A percentile compares a stretch with the other conserved stretches of the same genome.
phyloP scores from a whole-genome alignment of 2,888 invertebrate species.

The Ellobium chinense region DNA sequence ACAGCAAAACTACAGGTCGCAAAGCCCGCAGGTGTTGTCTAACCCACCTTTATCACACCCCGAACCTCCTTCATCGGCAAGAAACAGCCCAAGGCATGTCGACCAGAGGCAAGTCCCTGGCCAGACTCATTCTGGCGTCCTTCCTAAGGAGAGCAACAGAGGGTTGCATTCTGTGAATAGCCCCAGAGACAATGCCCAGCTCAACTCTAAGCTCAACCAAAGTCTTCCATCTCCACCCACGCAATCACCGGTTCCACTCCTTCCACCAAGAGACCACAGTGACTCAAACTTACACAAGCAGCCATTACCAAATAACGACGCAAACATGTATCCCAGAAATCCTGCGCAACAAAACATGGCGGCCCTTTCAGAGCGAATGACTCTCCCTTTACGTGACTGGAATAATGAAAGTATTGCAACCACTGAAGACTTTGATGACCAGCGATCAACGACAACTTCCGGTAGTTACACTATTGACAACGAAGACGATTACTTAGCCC shows the following conservation, averaged over 20 bases:
- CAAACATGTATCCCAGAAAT: not conserved
- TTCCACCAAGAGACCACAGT: constrained; percentile 17
- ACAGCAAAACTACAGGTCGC: constrained; percentile 4
- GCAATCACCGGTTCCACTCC: not conserved
- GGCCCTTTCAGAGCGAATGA: not conserved
- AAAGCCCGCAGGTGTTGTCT: not conserved
- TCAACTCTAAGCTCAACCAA: not conserved
- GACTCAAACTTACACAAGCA: constrained; percentile 5
- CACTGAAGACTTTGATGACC: constrained; percentile 68
- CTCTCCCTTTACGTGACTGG: constrained; percentile 43
- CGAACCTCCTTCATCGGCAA: not conserved
- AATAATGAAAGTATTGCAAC: constrained; percentile 63
- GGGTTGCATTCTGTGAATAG: not conserved
- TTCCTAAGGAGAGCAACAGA: not conserved
- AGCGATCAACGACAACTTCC: constrained; percentile 70
- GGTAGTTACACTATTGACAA: constrained; percentile 72
- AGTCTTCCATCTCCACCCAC: not conserved
- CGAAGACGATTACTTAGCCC: constrained; percentile 58
- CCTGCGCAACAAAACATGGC: not conserved
- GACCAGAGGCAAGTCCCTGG: not conserved
- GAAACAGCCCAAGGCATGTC: not conserved
- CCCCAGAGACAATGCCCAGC: constrained; percentile 2
- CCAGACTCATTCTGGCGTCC: not conserved
- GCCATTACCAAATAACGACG: not conserved
- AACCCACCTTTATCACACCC: not conserved